A percentile compares a stretch with the other conserved stretches of the same genome.
These are phyloP conservation scores for western clawed frog (Xenopus tropicalis) DNA, from an alignment of 2,113 vertebrate genomes.

Conservation along the genomic window UCB_Xtro_10.0 CM004447.2:119593501-119594000, in stretches of 20 bases:
- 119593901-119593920: conserved; percentile 31
- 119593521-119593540: too few relatives aligned
- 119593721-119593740: conserved; percentile 99
- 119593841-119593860: conserved; percentile 44
- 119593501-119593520: too few relatives aligned
- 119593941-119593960: conserved; percentile 90
- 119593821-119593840: neutral
- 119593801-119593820: conserved; percentile 89
- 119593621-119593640: too few relatives aligned
- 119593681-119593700: conserved; percentile 63
- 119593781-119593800: conserved; percentile 90
- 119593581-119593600: too few relatives aligned
- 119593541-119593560: too few relatives aligned
- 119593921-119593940: conserved; percentile 89
- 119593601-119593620: too few relatives aligned
- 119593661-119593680: too few relatives aligned
- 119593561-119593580: too few relatives aligned
- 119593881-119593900: neutral
- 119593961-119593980: conserved; percentile 91
- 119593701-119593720: conserved; percentile 95
- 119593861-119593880: conserved; percentile 14
- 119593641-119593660: too few relatives aligned
- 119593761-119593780: conserved; percentile 94
- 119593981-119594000: conserved; percentile 96
- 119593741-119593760: conserved; percentile 95